phyloP scores from a whole-genome alignment of 2,113 vertebrate species.

The Oncorhynchus masou region DNA sequence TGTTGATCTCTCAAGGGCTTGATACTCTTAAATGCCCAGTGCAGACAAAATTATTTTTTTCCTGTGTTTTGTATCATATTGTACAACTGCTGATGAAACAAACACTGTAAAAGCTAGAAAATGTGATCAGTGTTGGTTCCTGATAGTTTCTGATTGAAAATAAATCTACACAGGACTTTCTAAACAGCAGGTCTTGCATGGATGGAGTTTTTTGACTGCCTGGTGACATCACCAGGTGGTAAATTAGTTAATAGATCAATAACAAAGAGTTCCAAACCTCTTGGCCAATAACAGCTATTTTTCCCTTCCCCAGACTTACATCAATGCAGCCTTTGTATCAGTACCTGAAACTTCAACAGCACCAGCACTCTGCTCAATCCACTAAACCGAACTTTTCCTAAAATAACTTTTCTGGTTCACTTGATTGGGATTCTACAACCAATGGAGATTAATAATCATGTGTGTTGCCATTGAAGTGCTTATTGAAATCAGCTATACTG shows the following conservation, averaged over 20 bases:
- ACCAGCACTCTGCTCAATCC: neutral
- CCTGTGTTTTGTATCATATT: no score
- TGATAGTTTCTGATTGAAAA: no score
- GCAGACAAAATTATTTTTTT: neutral
- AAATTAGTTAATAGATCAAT: no score
- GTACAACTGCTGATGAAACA: no score
- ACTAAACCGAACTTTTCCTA: neutral
- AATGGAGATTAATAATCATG: neutral
- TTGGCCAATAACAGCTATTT: no score
- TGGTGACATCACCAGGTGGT: no score
- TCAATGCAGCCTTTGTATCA: neutral
- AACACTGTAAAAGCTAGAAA: no score
- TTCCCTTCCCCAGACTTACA: neutral
- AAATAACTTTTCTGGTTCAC: neutral
- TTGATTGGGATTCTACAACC: neutral
- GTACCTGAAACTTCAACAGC: neutral
- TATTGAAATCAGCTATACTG: slow-evolving; percentile 32
- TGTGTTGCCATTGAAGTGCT: slow-evolving; percentile 9
- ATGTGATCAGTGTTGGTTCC: no score
- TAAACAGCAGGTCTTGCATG: no score
- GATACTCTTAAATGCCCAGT: neutral
- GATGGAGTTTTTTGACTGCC: no score
- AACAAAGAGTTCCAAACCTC: no score
- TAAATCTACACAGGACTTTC: no score
- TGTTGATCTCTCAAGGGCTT: neutral